Base-by-base conservation (phyloP, 53 echinoderm and acorn worm genomes). In the Arbacia lixula region DNA sequence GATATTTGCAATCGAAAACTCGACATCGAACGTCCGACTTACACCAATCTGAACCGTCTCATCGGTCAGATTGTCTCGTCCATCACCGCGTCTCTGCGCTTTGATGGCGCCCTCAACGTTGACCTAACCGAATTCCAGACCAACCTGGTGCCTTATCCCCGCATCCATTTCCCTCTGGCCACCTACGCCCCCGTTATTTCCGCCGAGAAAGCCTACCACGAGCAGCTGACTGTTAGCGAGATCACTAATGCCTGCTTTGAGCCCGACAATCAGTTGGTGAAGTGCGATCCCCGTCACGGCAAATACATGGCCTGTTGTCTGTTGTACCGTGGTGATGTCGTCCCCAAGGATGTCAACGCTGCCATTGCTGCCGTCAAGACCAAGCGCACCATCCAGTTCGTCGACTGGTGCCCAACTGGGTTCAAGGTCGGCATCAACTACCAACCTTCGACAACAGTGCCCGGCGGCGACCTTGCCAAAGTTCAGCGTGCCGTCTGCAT, bases 231-330 rank as follows among this genome's bases (percentile, higher is more conserved):
- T 21, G 92, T 92, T 24, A 83, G 85, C 31, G 88, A 92, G 49
- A 85, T 93, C 46, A 94, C 95, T 50, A 94, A 85, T 36, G 83
- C 91, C 41, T 94, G 94, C 84, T 94, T 94, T 83, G 94, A 94
- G 88, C 94, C 94, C 1, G 86, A 86, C 84, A 94, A 94, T 79
- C 94, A 94, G 91, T 91, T 94, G 94, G 94, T 94, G 71, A 94
- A 91, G 79, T 90, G 90, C 79, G 86, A 90, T 90, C 90, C 90
- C 51, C 90, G 90, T 87, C 89, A 89, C 25, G 89, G 89, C 56
- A 89, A 89, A 71, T 89, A 89, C 89, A 89, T 90, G 90, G 66
- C 90, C 9, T 90, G 90, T 10, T 90, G 90, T 81, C 82, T 90
- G 30, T 46, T 90, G 83, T 90, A 31, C 71, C 90, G 90, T 90